phyloP scores from a whole-genome alignment of 1,140 invertebrate species.

The Heliconius congener region DNA sequence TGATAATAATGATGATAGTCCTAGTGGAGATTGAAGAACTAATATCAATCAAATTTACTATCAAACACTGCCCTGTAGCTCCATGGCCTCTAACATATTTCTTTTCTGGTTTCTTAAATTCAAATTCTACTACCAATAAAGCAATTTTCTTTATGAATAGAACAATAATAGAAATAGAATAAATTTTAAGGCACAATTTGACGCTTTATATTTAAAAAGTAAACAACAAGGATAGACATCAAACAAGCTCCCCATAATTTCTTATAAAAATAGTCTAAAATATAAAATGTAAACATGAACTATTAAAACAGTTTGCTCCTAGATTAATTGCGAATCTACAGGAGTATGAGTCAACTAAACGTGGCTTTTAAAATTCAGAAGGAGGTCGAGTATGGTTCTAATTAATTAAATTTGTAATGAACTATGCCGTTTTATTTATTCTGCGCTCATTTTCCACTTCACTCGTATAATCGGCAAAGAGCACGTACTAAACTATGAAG shows the following conservation, averaged over 20 bases:
- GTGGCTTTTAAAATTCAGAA: constrained; percentile 32
- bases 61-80: too few relatives aligned
- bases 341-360: constrained; percentile 29
- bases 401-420: constrained; percentile 35
- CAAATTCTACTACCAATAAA: too few relatives aligned
- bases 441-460: constrained; percentile 26
- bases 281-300: constrained; percentile 15
- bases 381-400: constrained; percentile 33
- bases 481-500: constrained; percentile 19
- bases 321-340: constrained; percentile 28
- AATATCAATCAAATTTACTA: too few relatives aligned
- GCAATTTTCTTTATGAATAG: too few relatives aligned
- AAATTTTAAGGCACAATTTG: too few relatives aligned
- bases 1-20: too few relatives aligned
- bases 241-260: background rate
- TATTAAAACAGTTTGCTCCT: constrained; percentile 22
- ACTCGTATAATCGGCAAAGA: constrained; percentile 15
- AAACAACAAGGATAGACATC: background rate
- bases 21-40: too few relatives aligned
- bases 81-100: too few relatives aligned
- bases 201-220: too few relatives aligned
- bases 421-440: constrained; percentile 34
- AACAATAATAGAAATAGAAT: too few relatives aligned
- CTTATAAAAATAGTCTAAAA: background rate
- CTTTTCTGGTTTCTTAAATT: too few relatives aligned